phyloP scores from a whole-genome alignment of 2,113 vertebrate genomes.

The Tachycineta bicolor region DNA sequence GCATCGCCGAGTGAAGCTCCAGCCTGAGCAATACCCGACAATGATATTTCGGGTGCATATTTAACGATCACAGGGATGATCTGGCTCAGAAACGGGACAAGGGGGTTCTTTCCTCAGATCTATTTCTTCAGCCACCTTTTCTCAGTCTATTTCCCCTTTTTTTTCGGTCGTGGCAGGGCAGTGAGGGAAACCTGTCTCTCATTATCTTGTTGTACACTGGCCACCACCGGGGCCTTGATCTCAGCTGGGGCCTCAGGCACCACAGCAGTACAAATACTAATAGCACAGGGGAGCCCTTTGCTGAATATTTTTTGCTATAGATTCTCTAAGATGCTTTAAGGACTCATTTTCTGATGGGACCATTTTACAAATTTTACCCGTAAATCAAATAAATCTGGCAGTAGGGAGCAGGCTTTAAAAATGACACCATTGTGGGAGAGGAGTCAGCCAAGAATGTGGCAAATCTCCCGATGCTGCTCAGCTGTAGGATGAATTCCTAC shows the following conservation, averaged over 20 bases:
- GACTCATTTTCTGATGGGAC: slow-evolving; percentile 36
- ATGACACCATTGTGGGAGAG: neutral
- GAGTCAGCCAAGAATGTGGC: neutral
- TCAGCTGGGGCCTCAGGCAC: slow-evolving; percentile 56
- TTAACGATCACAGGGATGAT: neutral
- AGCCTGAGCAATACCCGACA: neutral
- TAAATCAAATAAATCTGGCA: slow-evolving; percentile 54
- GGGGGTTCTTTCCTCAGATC: neutral
- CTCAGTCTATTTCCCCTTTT: slow-evolving; percentile 8
- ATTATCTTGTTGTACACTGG: slow-evolving; percentile 62
- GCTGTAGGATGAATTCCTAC: neutral
- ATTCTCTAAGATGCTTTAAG: slow-evolving; percentile 25
- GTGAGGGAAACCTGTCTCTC: slow-evolving; percentile 62
- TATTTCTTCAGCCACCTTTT: slow-evolving; percentile 37
- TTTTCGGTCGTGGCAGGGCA: neutral
- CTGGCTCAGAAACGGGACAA: slow-evolving; percentile 13
- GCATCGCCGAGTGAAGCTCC: neutral
- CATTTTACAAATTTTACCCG: slow-evolving; percentile 35
- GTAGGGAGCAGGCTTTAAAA: slow-evolving; percentile 11
- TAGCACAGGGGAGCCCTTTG: slow-evolving; percentile 25
- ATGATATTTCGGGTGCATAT: neutral
- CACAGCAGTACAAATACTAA: slow-evolving; percentile 50
- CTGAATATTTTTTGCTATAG: slow-evolving; percentile 26
- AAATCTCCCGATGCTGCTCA: neutral
- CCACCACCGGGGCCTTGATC: slow-evolving; percentile 50